Evolutionary conservation across 2,888 invertebrate species (phyloP).

Genomic region (Diaprepes abbreviatus): DNA sequence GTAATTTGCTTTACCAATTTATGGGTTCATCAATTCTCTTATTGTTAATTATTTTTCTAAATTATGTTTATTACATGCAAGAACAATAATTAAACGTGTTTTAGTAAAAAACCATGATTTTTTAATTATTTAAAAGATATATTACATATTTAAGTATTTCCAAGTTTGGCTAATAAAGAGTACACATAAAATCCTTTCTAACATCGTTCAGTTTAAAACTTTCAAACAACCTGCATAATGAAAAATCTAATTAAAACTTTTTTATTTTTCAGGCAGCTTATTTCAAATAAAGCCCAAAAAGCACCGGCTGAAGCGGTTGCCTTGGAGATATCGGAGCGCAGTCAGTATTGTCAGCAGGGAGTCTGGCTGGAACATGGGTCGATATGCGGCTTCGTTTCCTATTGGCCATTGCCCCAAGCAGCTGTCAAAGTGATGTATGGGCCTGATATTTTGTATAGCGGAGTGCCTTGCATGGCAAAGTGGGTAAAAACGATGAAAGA

Average conservation of each 20-base stretch:
- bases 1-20: too few relatives aligned
- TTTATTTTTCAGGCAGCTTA: slow-evolving; percentile 23
- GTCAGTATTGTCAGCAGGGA: slow-evolving; percentile 25
- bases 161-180: neutral
- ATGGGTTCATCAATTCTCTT: too few relatives aligned
- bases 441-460: slow-evolving; percentile 15
- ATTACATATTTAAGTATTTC: neutral
- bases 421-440: slow-evolving; percentile 50
- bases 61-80: too few relatives aligned
- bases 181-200: slow-evolving; percentile 4
- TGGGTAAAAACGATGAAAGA: neutral
- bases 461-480: slow-evolving; percentile 25
- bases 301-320: slow-evolving; percentile 17
- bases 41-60: too few relatives aligned
- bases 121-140: too few relatives aligned
- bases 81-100: too few relatives aligned
- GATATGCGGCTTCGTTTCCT: slow-evolving; percentile 22
- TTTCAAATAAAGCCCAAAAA: slow-evolving; percentile 18
- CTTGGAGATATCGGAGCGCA: slow-evolving; percentile 19
- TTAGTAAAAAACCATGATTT: too few relatives aligned
- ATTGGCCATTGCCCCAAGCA: slow-evolving; percentile 40
- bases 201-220: neutral
- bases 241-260: slow-evolving; percentile 25
- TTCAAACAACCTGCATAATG: slow-evolving; percentile 13
- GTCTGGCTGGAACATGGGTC: slow-evolving; percentile 31